A percentile compares a stretch with the other conserved stretches of the same genome.
Conservation (phyloP, 2,113 vertebrate species). For the Hylia prasina region DNA sequence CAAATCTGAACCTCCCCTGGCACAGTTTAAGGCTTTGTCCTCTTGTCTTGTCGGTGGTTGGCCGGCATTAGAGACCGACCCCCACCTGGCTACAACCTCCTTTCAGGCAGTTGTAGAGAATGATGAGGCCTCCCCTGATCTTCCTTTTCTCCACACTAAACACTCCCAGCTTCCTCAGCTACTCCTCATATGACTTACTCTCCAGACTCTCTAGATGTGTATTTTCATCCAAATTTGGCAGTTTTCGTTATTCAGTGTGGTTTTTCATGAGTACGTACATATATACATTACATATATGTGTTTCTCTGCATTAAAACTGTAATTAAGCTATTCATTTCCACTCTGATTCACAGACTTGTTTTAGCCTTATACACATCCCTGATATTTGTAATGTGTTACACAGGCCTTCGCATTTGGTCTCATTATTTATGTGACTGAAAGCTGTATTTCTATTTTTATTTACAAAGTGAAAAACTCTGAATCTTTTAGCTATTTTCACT, state of each 20-base stretch:
- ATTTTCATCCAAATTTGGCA: neutral
- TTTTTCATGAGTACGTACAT: neutral
- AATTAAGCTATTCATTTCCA: neutral
- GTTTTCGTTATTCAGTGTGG: neutral
- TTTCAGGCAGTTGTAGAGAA: neutral
- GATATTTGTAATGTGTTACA: neutral
- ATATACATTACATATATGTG: neutral
- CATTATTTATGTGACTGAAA: neutral
- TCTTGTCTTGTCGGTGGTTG: fast-evolving
- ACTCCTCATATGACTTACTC: neutral
- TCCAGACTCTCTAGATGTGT: neutral
- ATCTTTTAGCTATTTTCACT: neutral
- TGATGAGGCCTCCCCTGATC: neutral
- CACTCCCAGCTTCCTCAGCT: neutral
- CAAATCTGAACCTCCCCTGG: neutral
- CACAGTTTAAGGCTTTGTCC: neutral
- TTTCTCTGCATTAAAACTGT: neutral
- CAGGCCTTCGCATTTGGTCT: neutral
- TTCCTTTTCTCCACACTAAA: neutral
- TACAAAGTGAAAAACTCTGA: neutral
- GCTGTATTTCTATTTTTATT: neutral
- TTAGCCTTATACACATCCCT: neutral
- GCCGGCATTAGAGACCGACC: fast-evolving
- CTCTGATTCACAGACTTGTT: neutral
- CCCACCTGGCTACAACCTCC: too few relatives aligned